Evolutionary conservation across 2,888 invertebrate species (phyloP).

Genomic region (Limnephilus marmoratus): DNA sequence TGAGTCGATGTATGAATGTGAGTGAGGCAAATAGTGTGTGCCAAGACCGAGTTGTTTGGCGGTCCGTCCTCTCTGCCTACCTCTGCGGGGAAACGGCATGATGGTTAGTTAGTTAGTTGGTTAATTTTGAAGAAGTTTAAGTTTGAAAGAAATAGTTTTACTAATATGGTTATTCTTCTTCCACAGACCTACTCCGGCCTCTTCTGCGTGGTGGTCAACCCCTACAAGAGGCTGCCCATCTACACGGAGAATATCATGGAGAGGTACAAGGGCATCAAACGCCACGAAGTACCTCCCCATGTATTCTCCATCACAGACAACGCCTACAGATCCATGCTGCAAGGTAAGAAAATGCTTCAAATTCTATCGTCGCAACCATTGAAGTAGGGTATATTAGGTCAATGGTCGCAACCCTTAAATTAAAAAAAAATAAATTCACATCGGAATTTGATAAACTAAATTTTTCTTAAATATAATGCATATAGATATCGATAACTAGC

Average conservation of each 20-base stretch:
- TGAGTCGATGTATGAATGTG: too few relatives aligned
- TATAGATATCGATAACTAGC: too few relatives aligned
- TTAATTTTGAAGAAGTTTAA: neutral
- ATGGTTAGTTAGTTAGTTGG: too few relatives aligned
- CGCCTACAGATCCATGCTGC: conserved; percentile 99
- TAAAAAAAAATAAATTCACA: neutral
- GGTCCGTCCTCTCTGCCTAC: too few relatives aligned
- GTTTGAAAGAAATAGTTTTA: neutral
- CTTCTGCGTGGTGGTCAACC: conserved; percentile 99
- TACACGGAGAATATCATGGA: conserved; percentile 99
- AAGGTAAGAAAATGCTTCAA: conserved; percentile 81
- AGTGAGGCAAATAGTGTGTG: too few relatives aligned
- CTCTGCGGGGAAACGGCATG: too few relatives aligned
- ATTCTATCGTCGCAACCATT: neutral
- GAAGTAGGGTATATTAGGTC: too few relatives aligned
- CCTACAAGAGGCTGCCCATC: conserved; percentile 98
- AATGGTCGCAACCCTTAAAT: neutral
- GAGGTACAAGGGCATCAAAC: conserved; percentile 98
- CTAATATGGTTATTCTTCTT: conserved; percentile 67
- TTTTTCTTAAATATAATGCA: too few relatives aligned
- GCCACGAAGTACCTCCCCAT: conserved; percentile 99
- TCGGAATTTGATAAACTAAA: too few relatives aligned
- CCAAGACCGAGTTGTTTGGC: too few relatives aligned
- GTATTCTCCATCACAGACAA: conserved; percentile 99
- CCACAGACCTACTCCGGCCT: conserved; percentile 99